These are phyloP conservation scores for Dendropsophus ebraccatus DNA, from an alignment of 2,113 vertebrate genomes.

Conservation along the genomic window DNA sequence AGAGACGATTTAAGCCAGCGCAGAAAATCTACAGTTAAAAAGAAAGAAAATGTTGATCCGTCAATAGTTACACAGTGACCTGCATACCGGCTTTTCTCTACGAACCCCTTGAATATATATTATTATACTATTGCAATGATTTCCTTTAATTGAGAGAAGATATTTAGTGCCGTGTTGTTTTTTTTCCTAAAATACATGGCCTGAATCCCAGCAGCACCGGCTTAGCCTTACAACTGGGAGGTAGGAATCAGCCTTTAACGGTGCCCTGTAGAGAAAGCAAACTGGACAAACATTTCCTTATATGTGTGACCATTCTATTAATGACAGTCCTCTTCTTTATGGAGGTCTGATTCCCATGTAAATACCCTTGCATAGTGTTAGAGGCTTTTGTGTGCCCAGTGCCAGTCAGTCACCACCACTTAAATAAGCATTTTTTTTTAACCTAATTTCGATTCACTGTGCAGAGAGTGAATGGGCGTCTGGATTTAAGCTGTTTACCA, in stretches of 20 bases:
- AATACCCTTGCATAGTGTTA: conserved; percentile 85
- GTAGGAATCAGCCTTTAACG: conserved; percentile 73
- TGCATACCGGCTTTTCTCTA: not conserved
- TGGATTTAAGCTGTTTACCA: conserved; percentile 85
- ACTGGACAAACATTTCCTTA: conserved; percentile 76
- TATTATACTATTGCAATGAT: not conserved
- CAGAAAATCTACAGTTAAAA: not conserved
- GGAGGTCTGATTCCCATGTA: conserved; percentile 83
- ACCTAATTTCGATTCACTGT: conserved; percentile 74
- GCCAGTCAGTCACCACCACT: conserved; percentile 81
- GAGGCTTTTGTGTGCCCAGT: conserved; percentile 78
- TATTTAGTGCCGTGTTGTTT: conserved; percentile 6
- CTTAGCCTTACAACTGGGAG: not conserved
- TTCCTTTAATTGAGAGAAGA: not conserved
- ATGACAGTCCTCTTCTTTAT: conserved; percentile 75
- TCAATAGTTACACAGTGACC: not conserved
- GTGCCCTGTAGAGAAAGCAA: conserved; percentile 74
- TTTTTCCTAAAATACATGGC: not conserved
- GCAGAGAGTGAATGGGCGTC: conserved; percentile 80
- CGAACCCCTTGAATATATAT: not conserved
- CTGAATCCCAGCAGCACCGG: not conserved
- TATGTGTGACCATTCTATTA: conserved; percentile 77
- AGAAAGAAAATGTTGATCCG: not conserved
- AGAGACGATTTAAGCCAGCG: not conserved
- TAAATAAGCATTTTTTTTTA: conserved; percentile 71